These are phyloP conservation scores for Agelas oroides DNA, from an alignment of 37 sponge, comb jelly and placozoan genomes.

Conservation along the genomic window DNA sequence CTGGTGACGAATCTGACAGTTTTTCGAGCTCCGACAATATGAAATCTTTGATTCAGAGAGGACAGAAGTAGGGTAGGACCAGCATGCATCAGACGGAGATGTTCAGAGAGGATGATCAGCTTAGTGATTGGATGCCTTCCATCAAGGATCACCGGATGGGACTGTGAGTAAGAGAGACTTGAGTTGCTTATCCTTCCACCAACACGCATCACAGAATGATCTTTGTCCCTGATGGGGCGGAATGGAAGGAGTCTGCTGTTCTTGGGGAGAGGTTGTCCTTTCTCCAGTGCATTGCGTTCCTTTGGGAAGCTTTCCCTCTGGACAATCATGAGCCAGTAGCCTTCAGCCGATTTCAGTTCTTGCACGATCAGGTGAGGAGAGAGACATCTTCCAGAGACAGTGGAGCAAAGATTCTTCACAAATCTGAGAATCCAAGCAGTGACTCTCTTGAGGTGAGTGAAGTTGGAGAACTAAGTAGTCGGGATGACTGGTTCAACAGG, in stretches of 20 bases:
- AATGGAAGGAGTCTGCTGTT: slow-evolving; percentile 34
- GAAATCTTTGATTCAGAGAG: too few relatives aligned
- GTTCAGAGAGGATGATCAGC: too few relatives aligned
- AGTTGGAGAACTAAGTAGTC: slow-evolving; percentile 18
- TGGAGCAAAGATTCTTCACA: slow-evolving; percentile 19
- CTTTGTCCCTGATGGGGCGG: slow-evolving; percentile 25
- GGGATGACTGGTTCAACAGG: slow-evolving; percentile 20
- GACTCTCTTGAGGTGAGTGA: slow-evolving; percentile 33
- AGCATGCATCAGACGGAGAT: too few relatives aligned
- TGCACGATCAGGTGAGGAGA: slow-evolving; percentile 14
- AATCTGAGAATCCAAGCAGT: slow-evolving; percentile 38
- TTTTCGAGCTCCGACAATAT: too few relatives aligned
- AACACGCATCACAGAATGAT: slow-evolving; percentile 19
- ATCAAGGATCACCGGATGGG: too few relatives aligned
- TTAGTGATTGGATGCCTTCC: too few relatives aligned
- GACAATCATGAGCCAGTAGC: slow-evolving; percentile 22
- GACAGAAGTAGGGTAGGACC: too few relatives aligned
- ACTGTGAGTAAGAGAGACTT: too few relatives aligned
- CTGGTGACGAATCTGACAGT: too few relatives aligned
- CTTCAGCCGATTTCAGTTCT: slow-evolving; percentile 25
- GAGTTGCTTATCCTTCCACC: too few relatives aligned
- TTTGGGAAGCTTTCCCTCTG: slow-evolving; percentile 36
- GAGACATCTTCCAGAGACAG: background rate
- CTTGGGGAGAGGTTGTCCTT: slow-evolving; percentile 25
- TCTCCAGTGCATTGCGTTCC: slow-evolving; percentile 12